Percentiles rank a stretch among this genome's conserved stretches.
These are phyloP conservation scores for Syngnathus rostellatus DNA, from an alignment of 2,797 vertebrate genomes.

Conservation along the genomic window DNA sequence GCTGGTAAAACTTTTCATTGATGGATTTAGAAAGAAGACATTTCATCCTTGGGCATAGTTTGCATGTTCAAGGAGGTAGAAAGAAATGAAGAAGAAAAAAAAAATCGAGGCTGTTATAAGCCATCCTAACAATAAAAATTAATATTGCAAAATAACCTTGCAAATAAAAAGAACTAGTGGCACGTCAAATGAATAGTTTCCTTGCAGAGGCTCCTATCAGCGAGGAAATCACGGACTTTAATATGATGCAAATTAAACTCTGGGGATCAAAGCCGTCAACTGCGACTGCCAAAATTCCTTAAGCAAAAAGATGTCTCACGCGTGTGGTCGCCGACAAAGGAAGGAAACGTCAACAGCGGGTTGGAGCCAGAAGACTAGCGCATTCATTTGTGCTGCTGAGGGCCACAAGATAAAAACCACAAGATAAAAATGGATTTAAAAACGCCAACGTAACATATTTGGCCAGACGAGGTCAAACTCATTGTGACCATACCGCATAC, in stretches of 20 bases:
- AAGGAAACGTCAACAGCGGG: slow-evolving; percentile 21
- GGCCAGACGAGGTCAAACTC: slow-evolving; percentile 16
- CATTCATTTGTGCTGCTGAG: slow-evolving; percentile 40
- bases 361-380: slow-evolving; percentile 27
- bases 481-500: slow-evolving; percentile 11
- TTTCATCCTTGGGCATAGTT: neutral
- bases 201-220: neutral
- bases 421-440: neutral
- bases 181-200: neutral
- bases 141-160: neutral
- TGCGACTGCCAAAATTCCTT: slow-evolving; percentile 15
- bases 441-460: slow-evolving; percentile 10
- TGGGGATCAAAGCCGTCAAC: slow-evolving; percentile 9
- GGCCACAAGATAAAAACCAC: slow-evolving; percentile 11
- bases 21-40: neutral
- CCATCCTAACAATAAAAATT: neutral
- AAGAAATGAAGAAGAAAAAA: too few relatives aligned
- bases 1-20: neutral
- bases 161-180: neutral
- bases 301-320: slow-evolving; percentile 11
- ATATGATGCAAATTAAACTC: slow-evolving; percentile 17
- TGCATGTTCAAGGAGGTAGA: neutral
- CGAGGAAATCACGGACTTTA: slow-evolving; percentile 12
- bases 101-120: neutral
- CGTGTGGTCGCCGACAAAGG: slow-evolving; percentile 21